These are phyloP conservation scores for Tenthredo scrophulariae DNA, from an alignment of 2,888 invertebrate genomes.

Conservation along the genomic window DNA sequence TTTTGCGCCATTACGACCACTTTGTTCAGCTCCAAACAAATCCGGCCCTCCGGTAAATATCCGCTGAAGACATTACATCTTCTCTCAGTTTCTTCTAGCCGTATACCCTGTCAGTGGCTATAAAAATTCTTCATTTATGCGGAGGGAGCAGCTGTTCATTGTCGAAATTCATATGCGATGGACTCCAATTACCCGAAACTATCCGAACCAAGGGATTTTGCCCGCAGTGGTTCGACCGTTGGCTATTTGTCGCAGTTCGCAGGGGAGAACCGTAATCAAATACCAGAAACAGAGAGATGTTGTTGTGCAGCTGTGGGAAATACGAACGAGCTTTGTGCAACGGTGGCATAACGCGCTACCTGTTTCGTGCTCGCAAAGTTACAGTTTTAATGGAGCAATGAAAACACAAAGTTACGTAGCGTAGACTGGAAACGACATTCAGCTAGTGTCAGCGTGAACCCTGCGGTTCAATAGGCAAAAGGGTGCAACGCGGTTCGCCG, in stretches of 20 bases:
- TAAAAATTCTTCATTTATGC: constrained; percentile 1
- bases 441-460: constrained; percentile 55
- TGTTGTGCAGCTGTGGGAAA: constrained; percentile 34
- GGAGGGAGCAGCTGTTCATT: neutral
- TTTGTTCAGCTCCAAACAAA: constrained; percentile 65
- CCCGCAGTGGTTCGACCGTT: constrained; percentile 32
- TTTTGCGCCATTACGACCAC: constrained; percentile 73
- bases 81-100: neutral
- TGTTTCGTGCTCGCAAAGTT: constrained; percentile 61
- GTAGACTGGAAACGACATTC: constrained; percentile 37
- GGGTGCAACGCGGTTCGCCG: constrained; percentile 31
- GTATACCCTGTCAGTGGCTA: neutral
- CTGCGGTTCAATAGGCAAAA: constrained; percentile 54
- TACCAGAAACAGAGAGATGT: constrained; percentile 9
- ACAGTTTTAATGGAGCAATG: constrained; percentile 72
- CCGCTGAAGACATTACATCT: constrained; percentile 34
- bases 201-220: neutral
- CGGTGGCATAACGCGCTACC: constrained; percentile 6
- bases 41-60: constrained; percentile 62
- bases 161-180: neutral
- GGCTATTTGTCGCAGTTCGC: constrained; percentile 44
- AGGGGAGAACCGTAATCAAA: constrained; percentile 38
- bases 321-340: constrained; percentile 29
- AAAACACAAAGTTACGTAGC: constrained; percentile 62
- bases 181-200: constrained; percentile 32